Evolutionary conservation across 2,888 invertebrate species (phyloP).

Genomic region (Gryllus longicercus): DNA sequence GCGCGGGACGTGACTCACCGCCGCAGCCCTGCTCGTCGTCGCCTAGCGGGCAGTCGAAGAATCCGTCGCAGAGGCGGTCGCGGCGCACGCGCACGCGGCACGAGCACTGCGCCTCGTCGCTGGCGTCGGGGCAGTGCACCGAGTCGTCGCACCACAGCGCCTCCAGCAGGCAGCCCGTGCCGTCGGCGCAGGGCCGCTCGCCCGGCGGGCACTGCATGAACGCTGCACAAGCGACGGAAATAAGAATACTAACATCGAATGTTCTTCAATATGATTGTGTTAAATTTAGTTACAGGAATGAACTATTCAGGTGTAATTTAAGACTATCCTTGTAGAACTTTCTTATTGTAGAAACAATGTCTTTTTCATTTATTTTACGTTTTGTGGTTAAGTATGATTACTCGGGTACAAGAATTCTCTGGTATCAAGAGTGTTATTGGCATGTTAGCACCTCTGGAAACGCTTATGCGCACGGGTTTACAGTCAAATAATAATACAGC

Average conservation of each 20-base stretch:
- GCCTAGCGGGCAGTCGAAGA: slow-evolving; percentile 74
- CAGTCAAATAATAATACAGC: no score
- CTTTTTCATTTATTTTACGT: no score
- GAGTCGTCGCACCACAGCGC: slow-evolving; percentile 60
- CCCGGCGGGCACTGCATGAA: slow-evolving; percentile 22
- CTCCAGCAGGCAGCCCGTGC: slow-evolving; percentile 20
- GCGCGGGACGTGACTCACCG: slow-evolving; percentile 51
- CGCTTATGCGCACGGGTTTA: no score
- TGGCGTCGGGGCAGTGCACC: slow-evolving; percentile 71
- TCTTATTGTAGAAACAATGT: no score
- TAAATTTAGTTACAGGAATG: neutral
- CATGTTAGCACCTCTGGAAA: no score
- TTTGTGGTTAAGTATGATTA: no score
- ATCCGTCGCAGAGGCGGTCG: slow-evolving; percentile 72
- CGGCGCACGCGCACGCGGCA: slow-evolving; percentile 67
- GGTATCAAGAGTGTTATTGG: no score
- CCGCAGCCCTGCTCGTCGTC: slow-evolving; percentile 79
- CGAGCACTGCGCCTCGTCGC: slow-evolving; percentile 71
- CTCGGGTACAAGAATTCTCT: no score
- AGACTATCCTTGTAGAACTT: no score
- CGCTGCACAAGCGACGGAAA: slow-evolving; percentile 20
- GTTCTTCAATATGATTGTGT: neutral
- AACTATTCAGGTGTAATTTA: neutral
- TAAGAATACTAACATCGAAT: neutral
- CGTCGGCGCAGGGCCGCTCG: slow-evolving; percentile 25